Conservation (phyloP, 2,113 vertebrate species). For the Tachysurus vachellii region DNA sequence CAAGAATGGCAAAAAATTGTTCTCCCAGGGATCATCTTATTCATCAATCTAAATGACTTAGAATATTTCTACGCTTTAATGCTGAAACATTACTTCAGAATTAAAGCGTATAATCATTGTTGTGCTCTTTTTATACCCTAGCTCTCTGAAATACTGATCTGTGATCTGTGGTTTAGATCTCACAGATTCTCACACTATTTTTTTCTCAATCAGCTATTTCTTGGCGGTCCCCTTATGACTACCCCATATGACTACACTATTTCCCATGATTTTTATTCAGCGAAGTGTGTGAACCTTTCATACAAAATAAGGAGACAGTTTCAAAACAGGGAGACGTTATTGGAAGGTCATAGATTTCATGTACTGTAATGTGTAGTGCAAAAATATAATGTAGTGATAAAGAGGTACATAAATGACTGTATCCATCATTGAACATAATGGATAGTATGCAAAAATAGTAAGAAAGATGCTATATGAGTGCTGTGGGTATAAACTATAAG, state of each 20-base stretch:
- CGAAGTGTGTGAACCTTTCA: background rate
- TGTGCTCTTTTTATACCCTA: background rate
- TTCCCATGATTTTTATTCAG: constrained; percentile 5
- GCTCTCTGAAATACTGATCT: background rate
- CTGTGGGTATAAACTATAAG: background rate
- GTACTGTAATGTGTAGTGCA: background rate
- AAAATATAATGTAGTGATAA: background rate
- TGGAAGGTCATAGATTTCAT: background rate
- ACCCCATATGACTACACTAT: background rate
- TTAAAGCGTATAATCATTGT: background rate
- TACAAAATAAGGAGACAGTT: background rate
- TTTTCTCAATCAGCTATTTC: background rate
- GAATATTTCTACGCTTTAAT: background rate
- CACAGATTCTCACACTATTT: background rate
- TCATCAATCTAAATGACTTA: background rate
- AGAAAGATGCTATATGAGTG: background rate
- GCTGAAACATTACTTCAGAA: background rate
- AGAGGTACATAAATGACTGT: background rate
- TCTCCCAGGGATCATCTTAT: constrained; percentile 12
- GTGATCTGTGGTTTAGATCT: background rate
- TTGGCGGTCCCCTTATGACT: background rate
- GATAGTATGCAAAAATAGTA: background rate
- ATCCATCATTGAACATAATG: background rate
- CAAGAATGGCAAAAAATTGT: background rate
- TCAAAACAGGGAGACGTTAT: background rate